These are phyloP conservation scores for Hypotaenidia okinawae DNA, from an alignment of 2,797 vertebrate species.

Conservation along the genomic window DNA sequence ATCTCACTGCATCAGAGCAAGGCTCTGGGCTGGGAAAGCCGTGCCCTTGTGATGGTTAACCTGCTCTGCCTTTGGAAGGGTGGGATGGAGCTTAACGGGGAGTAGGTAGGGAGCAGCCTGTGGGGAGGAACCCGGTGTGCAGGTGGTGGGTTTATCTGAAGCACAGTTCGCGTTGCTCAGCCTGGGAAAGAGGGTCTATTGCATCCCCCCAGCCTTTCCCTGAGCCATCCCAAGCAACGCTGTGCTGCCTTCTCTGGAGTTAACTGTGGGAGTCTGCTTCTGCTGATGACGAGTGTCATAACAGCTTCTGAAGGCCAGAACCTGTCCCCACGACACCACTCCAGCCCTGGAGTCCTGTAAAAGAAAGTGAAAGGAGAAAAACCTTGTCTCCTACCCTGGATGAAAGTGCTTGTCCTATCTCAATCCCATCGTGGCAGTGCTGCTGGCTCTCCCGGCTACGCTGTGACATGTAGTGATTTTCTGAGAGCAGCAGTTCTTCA, in stretches of 20 bases:
- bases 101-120: background rate
- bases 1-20: background rate
- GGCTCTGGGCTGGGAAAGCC: background rate
- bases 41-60: background rate
- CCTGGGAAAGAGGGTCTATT: background rate
- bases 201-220: background rate
- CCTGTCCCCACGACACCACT: rapidly evolving
- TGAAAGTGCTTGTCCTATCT: background rate
- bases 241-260: background rate
- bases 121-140: background rate
- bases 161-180: rapidly evolving
- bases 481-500: rapidly evolving
- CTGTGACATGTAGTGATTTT: background rate
- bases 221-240: background rate
- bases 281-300: rapidly evolving
- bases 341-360: background rate
- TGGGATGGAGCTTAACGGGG: background rate
- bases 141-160: background rate
- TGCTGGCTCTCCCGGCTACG: rapidly evolving
- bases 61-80: background rate
- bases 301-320: background rate
- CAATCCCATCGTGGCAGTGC: background rate
- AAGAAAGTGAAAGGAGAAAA: background rate
- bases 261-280: background rate
- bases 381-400: background rate